Percentiles rank a stretch among this genome's conserved stretches.
phyloP scores from a whole-genome alignment of 1,140 invertebrate species.

The Drosophila arawakana region DNA sequence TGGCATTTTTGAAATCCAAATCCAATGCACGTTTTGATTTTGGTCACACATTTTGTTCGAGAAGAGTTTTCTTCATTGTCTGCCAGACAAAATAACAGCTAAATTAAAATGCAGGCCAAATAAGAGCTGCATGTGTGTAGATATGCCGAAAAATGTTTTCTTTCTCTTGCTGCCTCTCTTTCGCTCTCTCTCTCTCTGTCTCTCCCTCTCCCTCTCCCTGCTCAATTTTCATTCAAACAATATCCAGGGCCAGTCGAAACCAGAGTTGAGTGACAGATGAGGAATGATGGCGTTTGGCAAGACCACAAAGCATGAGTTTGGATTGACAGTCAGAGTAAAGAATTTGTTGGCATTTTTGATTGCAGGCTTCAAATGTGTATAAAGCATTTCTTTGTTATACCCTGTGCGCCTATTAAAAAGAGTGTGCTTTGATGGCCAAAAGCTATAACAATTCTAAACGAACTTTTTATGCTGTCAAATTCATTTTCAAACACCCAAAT shows the following conservation, averaged over 20 bases:
- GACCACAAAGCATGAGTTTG: neutral
- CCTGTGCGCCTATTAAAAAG: neutral
- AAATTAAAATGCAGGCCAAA: conserved; percentile 69
- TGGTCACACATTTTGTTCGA: conserved; percentile 37
- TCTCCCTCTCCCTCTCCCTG: neutral
- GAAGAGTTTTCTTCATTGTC: conserved; percentile 43
- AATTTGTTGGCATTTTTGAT: conserved; percentile 4
- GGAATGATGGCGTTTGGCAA: neutral
- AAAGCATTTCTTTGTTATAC: conserved; percentile 13
- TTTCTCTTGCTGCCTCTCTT: neutral
- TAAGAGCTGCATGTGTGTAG: conserved; percentile 46
- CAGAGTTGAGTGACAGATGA: conserved; percentile 3
- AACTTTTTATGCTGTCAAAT: too few species aligned
- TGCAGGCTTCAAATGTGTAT: conserved; percentile 43
- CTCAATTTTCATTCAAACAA: neutral
- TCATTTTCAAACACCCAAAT: too few species aligned
- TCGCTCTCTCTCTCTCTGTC: too few species aligned
- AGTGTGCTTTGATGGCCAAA: too few species aligned
- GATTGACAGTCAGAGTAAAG: conserved; percentile 1
- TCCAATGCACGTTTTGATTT: conserved; percentile 51
- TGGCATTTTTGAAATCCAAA: conserved; percentile 53
- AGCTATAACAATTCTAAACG: too few species aligned
- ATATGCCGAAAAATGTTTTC: conserved; percentile 31
- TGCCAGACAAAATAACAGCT: neutral
- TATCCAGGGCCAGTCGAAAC: neutral